phyloP scores from a whole-genome alignment of 2,888 invertebrate species.

The Eulithis testata region DNA sequence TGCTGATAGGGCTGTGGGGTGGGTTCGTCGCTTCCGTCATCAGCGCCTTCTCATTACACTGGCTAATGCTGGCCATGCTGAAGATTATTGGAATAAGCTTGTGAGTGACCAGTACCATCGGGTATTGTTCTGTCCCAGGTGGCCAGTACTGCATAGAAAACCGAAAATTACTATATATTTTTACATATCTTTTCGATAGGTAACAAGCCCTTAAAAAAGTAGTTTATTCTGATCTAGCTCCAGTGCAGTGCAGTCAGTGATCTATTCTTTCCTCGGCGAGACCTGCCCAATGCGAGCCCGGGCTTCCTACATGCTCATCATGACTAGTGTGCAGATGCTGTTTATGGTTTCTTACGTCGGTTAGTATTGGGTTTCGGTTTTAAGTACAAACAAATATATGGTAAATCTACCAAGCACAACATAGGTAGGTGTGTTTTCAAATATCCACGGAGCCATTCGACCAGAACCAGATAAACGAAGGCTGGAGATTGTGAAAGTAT shows the following conservation, averaged over 20 bases:
- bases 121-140: too few relatives aligned
- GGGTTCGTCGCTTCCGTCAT: slow-evolving; percentile 22
- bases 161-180: too few relatives aligned
- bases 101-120: slow-evolving; percentile 22
- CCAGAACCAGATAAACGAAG: slow-evolving; percentile 19
- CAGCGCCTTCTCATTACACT: slow-evolving; percentile 38
- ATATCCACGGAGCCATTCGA: background rate
- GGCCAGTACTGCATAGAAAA: too few relatives aligned
- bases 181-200: too few relatives aligned
- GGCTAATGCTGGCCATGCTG: slow-evolving; percentile 37
- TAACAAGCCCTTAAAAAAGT: too few relatives aligned
- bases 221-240: slow-evolving; percentile 29
- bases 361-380: slow-evolving; percentile 9
- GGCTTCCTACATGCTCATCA: slow-evolving; percentile 50
- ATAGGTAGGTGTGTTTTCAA: background rate
- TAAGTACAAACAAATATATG: too few relatives aligned
- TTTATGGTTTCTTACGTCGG: slow-evolving; percentile 38
- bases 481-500: slow-evolving; percentile 30
- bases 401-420: too few relatives aligned
- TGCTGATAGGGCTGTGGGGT: slow-evolving; percentile 38
- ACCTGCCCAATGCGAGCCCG: slow-evolving; percentile 54
- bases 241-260: slow-evolving; percentile 43
- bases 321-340: slow-evolving; percentile 43
- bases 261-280: slow-evolving; percentile 77
- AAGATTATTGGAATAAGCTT: slow-evolving; percentile 39